phyloP scores from a whole-genome alignment of 2,888 invertebrate genomes.

The Automeris io region DNA sequence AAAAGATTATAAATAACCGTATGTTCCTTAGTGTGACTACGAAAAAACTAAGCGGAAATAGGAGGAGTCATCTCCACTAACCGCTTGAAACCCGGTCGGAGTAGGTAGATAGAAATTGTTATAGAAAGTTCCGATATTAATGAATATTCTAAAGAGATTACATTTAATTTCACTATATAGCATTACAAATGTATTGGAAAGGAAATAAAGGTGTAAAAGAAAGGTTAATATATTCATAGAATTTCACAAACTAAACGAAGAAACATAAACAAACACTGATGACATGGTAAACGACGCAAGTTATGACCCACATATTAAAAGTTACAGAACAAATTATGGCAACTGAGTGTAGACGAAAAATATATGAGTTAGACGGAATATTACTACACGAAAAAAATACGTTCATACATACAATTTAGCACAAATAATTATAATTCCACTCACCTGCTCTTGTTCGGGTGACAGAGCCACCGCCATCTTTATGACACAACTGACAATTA shows the following conservation, averaged over 20 bases:
- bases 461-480: constrained; percentile 85
- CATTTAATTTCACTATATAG: not conserved
- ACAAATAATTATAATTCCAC: constrained; percentile 43
- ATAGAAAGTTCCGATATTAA: not conserved
- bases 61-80: constrained; percentile 20
- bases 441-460: constrained; percentile 87
- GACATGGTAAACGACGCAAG: constrained; percentile 61
- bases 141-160: not conserved
- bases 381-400: not conserved
- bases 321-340: not conserved
- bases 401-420: not conserved
- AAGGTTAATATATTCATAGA: not conserved
- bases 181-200: not conserved
- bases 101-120: constrained; percentile 3
- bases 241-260: constrained; percentile 23
- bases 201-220: not conserved
- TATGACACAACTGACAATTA: constrained; percentile 24
- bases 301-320: constrained; percentile 25
- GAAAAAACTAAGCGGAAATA: constrained; percentile 28
- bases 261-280: constrained; percentile 74
- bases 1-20: too few relatives aligned
- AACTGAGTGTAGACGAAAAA: not conserved
- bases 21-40: constrained; percentile 12
- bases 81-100: constrained; percentile 16
- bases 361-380: not conserved